Base-by-base conservation (phyloP, 64 coral and sea anemone species). In the Montipora foliosa region DNA sequence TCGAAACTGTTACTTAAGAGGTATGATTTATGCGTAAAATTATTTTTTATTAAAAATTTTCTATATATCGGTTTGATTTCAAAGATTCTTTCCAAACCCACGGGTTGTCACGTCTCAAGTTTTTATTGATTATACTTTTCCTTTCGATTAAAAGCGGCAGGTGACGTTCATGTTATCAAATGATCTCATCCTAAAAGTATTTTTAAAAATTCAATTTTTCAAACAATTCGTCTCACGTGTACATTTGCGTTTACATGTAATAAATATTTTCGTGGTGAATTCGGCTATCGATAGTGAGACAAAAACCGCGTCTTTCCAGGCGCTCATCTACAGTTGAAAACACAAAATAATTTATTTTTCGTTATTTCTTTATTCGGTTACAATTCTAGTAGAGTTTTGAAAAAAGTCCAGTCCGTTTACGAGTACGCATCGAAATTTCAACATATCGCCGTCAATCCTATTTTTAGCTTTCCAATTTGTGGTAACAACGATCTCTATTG, bases 181-280 rank as follows among this genome's bases (percentile, higher is more conserved):
- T 86, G 82, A 86, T 72, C 68, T 86, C 62, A 86, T 86, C 6
- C 9, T 21, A 45, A 48, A 86, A 71, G 82, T 50, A 86, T 86
- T 72, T 86, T 48, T 44, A 84, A 9, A 71, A 49, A 19, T 15
- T 49, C 46, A 70, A 71, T 58, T 86, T 71, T 47, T 5, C 81
- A 67, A 12, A 71, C 17, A 86, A 49, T 51, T 6, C 16, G 67
- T 64, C 14, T 37, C 37, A 37, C 61, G 59, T 57, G 15, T 47
- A n/a, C 45, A 47, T 69, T 8, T 47, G 13, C 61, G 10, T 49
- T 86, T 59, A 17, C 62, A 22, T 86, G 70, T 24, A 0, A 72
- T 71, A 50, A 86, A 86, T 86, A 86, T 86, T 86, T 86, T 22
- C 46, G 45, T 50, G 16, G 8, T 49, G 71, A 86, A 86, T 71